Evolutionary conservation across 2,797 vertebrate genomes (phyloP), one percentile per base, ranked within the genome.

Genomic region (Pseudochaenichthys georgianus): DNA sequence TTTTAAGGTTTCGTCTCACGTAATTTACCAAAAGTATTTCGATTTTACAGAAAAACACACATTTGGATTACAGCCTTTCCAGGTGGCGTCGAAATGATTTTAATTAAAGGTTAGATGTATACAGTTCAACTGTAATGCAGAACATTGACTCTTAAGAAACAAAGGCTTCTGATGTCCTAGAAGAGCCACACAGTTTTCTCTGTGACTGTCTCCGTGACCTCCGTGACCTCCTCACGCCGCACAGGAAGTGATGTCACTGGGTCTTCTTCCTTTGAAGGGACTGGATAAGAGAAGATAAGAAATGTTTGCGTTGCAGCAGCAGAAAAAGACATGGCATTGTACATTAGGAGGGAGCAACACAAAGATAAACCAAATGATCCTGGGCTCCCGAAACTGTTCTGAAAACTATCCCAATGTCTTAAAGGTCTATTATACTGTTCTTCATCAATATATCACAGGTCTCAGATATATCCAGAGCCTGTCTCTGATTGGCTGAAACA

Each of bases 131-230:
- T 53, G 38, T 67, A 17, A 78, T 34, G 34, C 17, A 63, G 13
- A 60, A 59, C 66, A 16, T 48, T 47, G 48, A 59, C 19, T n/a
- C 47, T 16, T 55, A 13, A 31, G 42, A 7, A 38, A 7, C 34
- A 6, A 9, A 9, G 72, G 53, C 42, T 87, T 89, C 71, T 91
- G 67, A 93, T 91, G 77, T 94, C 89, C 90, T 78, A 84, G 75
- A 88, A 89, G 9, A 80, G 75, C 17, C 84, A 73, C 51, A 84
- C 61, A 28, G 75, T 75, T 83, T 87, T 88, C 75, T 88, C 84
- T n/a, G 91, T 87, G 53, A 86, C 34, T 31, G 83, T 42, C 7
- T 46, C 81, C 47, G 55, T 43, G 47, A 53, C 60, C 51, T 66
- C 46, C 46, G 23, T 3, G 13, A 8, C 64, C 19, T 87, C 84